Evolutionary conservation across 1,140 invertebrate genomes (phyloP).

Genomic region (Mylabris phalerata): DNA sequence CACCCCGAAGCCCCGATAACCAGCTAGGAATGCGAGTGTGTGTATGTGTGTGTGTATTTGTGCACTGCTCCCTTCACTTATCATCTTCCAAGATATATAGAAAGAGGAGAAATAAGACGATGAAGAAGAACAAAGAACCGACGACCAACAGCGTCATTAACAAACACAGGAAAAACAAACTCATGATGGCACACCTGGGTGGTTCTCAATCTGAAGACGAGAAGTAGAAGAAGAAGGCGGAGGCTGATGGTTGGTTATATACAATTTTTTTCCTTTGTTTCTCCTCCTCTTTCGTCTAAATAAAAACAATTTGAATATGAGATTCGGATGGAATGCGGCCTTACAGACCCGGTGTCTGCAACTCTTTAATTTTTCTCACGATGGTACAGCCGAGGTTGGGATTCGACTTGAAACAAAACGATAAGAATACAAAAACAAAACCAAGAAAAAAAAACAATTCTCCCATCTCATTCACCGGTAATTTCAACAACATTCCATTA

Average conservation of each 20-base stretch:
- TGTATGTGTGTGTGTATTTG: not conserved
- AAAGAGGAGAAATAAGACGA: too few relatives aligned
- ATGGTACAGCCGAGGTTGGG: too few relatives aligned
- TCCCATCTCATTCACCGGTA: too few relatives aligned
- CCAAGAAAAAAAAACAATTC: too few relatives aligned
- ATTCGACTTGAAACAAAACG: too few relatives aligned
- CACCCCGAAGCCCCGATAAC: conserved; percentile 36
- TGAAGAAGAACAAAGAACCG: conserved; percentile 33
- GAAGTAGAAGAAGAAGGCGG: too few relatives aligned
- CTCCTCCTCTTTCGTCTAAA: not conserved
- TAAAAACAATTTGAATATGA: not conserved
- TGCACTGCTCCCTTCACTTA: conserved; percentile 26
- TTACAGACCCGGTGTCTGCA: not conserved
- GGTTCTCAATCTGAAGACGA: conserved; percentile 19
- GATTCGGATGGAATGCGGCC: not conserved
- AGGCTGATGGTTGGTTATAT: not conserved
- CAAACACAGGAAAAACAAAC: conserved; percentile 42
- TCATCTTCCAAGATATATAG: conserved; percentile 20
- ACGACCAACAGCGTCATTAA: conserved; percentile 37
- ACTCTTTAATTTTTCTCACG: too few relatives aligned
- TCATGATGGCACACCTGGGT: conserved; percentile 41
- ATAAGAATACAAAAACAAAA: too few relatives aligned
- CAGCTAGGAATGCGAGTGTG: conserved; percentile 24
- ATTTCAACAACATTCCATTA: too few relatives aligned
- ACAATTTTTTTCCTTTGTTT: not conserved